These are phyloP conservation scores for Caenorhabditis tropicalis DNA, from an alignment of 1,140 invertebrate genomes.

Conservation along the genomic window DNA sequence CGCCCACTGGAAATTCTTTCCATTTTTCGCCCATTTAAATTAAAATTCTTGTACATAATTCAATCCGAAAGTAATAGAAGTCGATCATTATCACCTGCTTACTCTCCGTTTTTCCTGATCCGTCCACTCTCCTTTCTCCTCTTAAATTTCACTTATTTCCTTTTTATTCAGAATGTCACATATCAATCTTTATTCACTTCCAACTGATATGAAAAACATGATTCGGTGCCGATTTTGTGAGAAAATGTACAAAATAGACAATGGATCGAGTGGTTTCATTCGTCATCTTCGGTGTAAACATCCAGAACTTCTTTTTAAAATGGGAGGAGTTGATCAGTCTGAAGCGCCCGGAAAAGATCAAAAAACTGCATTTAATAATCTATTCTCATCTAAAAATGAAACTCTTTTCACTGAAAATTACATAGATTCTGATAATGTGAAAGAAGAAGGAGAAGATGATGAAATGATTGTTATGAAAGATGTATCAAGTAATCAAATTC, in stretches of 20 bases:
- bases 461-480: background rate
- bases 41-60: background rate
- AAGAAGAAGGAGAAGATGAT: background rate
- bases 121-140: background rate
- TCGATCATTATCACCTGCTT: background rate
- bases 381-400: background rate
- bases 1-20: background rate
- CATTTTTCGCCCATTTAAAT: background rate
- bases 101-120: background rate
- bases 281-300: conserved; percentile 30
- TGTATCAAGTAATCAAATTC: background rate
- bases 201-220: conserved; percentile 2
- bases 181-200: conserved; percentile 1
- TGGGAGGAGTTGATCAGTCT: background rate
- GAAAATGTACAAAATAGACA: conserved; percentile 22
- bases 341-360: background rate
- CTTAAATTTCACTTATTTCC: background rate
- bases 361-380: background rate
- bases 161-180: background rate
- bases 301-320: background rate
- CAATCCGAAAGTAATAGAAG: background rate
- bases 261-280: conserved; percentile 23
- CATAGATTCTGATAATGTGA: background rate
- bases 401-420: background rate
- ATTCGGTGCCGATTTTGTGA: background rate